A percentile compares a stretch with the other conserved stretches of the same genome.
These are phyloP conservation scores for Tetranychus piercei DNA, from an alignment of 2,888 invertebrate species.

Conservation along the genomic window DNA sequence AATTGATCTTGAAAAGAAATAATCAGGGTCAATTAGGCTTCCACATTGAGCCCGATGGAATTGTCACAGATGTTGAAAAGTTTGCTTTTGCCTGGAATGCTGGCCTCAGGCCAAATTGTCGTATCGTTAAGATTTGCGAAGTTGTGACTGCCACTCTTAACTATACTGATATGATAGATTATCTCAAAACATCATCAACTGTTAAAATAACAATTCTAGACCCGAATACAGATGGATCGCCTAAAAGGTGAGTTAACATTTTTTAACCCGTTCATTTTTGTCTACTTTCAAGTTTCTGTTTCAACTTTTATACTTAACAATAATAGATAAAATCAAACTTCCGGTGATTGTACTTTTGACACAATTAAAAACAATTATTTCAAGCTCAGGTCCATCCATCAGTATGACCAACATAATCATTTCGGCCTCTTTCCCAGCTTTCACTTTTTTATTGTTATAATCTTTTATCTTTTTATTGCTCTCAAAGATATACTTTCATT, in stretches of 20 bases:
- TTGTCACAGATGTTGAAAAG: constrained; percentile 75
- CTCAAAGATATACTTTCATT: neutral
- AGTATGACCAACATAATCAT: constrained; percentile 1
- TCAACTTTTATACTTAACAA: neutral
- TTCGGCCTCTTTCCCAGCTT: neutral
- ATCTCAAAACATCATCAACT: constrained; percentile 67
- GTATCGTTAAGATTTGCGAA: constrained; percentile 76
- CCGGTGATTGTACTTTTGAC: neutral
- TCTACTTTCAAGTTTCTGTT: neutral
- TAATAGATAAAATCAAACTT: neutral
- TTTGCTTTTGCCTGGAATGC: constrained; percentile 42
- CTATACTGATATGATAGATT: constrained; percentile 79
- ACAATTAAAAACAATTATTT: constrained; percentile 1
- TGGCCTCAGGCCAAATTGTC: constrained; percentile 69
- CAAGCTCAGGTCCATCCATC: neutral
- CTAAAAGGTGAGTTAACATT: constrained; percentile 35
- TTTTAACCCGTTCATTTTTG: neutral
- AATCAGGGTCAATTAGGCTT: constrained; percentile 61
- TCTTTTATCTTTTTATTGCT: neutral
- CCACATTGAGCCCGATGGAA: constrained; percentile 69
- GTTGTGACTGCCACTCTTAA: constrained; percentile 70
- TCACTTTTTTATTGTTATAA: neutral
- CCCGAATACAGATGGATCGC: constrained; percentile 48
- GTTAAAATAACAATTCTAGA: constrained; percentile 66
- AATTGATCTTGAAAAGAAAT: constrained; percentile 52